Evolutionary conservation across 2,888 invertebrate species (phyloP).

Genomic region (Crepidodera aurea): DNA sequence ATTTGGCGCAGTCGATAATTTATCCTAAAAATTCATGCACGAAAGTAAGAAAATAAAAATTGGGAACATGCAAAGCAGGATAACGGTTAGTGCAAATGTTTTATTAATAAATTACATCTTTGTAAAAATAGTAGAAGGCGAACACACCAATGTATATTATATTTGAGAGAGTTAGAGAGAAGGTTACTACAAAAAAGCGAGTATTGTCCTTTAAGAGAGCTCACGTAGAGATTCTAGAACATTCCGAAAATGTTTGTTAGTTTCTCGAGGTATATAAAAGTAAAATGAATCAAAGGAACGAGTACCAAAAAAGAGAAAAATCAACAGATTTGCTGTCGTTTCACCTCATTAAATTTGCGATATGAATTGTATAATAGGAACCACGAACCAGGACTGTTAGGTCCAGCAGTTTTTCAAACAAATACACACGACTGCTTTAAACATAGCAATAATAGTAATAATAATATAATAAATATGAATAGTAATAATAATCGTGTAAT

Average conservation of each 20-base stretch:
- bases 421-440: constrained; percentile 60
- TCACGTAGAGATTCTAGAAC: constrained; percentile 31
- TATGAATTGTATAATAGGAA: constrained; percentile 63
- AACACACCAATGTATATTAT: neutral
- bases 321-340: constrained; percentile 40
- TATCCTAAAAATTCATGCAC: neutral
- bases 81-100: neutral
- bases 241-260: constrained; percentile 36
- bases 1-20: neutral
- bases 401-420: constrained; percentile 56
- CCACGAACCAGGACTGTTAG: constrained; percentile 30
- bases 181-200: constrained; percentile 29
- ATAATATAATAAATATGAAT: constrained; percentile 62
- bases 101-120: constrained; percentile 35
- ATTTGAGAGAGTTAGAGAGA: constrained; percentile 11
- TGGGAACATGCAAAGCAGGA: constrained; percentile 25
- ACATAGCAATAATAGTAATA: constrained; percentile 58
- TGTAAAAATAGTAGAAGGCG: constrained; percentile 40
- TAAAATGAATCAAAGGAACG: constrained; percentile 43
- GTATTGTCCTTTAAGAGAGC: constrained; percentile 40
- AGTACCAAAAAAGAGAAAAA: constrained; percentile 42
- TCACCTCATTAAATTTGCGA: constrained; percentile 55
- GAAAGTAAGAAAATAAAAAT: neutral
- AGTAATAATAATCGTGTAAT: constrained; percentile 65
- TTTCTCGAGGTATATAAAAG: constrained; percentile 46